phyloP scores from a whole-genome alignment of 2,888 invertebrate genomes.

The Ischnura elegans region DNA sequence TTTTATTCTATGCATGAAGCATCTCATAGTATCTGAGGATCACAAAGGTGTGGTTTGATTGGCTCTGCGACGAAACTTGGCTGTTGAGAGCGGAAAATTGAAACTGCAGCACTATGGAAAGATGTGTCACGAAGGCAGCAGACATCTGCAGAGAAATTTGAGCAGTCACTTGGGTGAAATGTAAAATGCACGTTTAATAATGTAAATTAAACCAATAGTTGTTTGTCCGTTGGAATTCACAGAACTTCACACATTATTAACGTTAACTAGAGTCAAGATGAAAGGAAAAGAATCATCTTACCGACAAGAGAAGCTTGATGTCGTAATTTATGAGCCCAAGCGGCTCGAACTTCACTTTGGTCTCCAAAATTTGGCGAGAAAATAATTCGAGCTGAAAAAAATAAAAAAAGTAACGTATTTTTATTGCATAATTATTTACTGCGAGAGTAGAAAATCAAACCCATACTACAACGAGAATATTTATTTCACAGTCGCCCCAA shows the following conservation, averaged over 20 bases:
- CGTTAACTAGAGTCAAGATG: neutral
- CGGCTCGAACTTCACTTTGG: neutral
- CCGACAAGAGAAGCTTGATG: neutral
- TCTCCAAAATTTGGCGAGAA: neutral
- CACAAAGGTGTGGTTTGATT: neutral
- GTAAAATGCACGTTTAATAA: too few relatives aligned
- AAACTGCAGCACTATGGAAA: neutral
- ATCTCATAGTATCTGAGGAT: too few relatives aligned
- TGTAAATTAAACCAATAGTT: too few relatives aligned
- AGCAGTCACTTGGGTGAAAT: too few relatives aligned
- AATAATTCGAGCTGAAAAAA: neutral
- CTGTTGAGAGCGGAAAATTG: neutral
- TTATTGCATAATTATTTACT: too few relatives aligned
- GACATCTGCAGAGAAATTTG: neutral
- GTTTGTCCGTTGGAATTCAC: too few relatives aligned
- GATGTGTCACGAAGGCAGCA: constrained; percentile 5
- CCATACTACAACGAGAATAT: too few relatives aligned
- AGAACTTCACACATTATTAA: too few relatives aligned
- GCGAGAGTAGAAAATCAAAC: too few relatives aligned
- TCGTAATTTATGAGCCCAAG: neutral
- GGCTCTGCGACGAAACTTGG: neutral
- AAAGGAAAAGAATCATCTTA: neutral
- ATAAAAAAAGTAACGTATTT: neutral
- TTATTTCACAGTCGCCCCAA: neutral
- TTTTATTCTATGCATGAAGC: too few relatives aligned